Evolutionary conservation across 2,888 invertebrate species (phyloP).

Genomic region (Eilema caniola): DNA sequence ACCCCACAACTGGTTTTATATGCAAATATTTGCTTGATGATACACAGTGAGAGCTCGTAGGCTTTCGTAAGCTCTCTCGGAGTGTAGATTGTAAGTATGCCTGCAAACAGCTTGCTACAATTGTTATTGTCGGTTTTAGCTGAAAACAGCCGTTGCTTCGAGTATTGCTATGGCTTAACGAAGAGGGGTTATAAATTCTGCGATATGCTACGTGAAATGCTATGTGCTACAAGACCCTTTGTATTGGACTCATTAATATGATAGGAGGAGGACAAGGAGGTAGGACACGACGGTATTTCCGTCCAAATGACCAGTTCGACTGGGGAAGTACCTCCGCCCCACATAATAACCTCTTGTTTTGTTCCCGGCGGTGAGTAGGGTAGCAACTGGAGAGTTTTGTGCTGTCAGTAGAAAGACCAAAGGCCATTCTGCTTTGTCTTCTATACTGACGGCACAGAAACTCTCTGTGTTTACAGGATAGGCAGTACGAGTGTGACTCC

Average conservation of each 20-base stretch:
- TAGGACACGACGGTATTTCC: no score
- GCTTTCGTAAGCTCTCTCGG: background rate
- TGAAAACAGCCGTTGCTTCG: slow-evolving; percentile 9
- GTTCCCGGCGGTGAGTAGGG: no score
- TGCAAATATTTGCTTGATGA: background rate
- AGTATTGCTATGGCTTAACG: slow-evolving; percentile 9
- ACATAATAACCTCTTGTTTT: no score
- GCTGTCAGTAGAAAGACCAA: no score
- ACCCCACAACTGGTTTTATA: background rate
- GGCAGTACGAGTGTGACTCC: no score
- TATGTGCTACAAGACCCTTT: background rate
- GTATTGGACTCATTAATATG: background rate
- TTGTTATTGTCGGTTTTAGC: background rate
- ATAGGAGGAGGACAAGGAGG: no score
- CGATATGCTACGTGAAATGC: background rate
- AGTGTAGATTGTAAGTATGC: slow-evolving; percentile 10
- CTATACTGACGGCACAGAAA: no score
- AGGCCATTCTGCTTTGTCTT: no score
- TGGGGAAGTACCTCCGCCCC: no score
- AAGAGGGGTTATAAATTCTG: background rate
- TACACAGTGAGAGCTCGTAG: background rate
- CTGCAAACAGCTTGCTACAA: slow-evolving; percentile 9
- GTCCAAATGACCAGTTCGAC: no score
- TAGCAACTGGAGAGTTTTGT: no score
- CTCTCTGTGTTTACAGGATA: no score